Conservation (phyloP, 2,888 invertebrate species). For the Xanthorhoe spadicearia region DNA sequence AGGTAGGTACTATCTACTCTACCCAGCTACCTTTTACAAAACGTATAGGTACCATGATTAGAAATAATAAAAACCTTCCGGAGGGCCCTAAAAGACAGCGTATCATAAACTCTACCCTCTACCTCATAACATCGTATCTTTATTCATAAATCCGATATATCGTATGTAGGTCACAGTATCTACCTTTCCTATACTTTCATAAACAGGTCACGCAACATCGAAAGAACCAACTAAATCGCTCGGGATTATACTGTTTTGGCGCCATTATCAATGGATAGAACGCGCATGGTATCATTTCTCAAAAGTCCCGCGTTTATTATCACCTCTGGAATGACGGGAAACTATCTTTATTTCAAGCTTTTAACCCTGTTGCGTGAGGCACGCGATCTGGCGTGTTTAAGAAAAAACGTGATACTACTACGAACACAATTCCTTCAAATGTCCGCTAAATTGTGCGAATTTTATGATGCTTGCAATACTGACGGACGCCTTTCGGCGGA, state of each 20-base stretch:
- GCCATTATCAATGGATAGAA: constrained; percentile 48
- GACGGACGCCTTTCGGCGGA: neutral
- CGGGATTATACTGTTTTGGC: constrained; percentile 52
- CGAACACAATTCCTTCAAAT: constrained; percentile 18
- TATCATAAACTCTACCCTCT: constrained; percentile 13
- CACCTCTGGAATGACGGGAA: constrained; percentile 52
- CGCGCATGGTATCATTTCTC: constrained; percentile 53
- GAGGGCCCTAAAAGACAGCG: constrained; percentile 12
- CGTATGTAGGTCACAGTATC: constrained; percentile 23
- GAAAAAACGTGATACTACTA: constrained; percentile 30
- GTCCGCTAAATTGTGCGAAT: constrained; percentile 15
- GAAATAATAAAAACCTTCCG: constrained; percentile 4
- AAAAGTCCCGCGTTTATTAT: constrained; percentile 55
- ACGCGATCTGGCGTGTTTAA: constrained; percentile 62
- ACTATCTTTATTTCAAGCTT: constrained; percentile 56
- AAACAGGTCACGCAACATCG: constrained; percentile 32
- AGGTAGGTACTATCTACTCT: no score
- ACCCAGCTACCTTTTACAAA: neutral
- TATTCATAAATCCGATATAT: constrained; percentile 25
- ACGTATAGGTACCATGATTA: neutral
- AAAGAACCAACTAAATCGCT: constrained; percentile 42
- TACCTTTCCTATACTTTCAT: neutral
- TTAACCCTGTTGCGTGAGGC: constrained; percentile 60
- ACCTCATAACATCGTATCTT: constrained; percentile 19
- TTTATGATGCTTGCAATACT: constrained; percentile 9